These are phyloP conservation scores for Pocota personata DNA, from an alignment of 2,888 invertebrate species.

Conservation along the genomic window DNA sequence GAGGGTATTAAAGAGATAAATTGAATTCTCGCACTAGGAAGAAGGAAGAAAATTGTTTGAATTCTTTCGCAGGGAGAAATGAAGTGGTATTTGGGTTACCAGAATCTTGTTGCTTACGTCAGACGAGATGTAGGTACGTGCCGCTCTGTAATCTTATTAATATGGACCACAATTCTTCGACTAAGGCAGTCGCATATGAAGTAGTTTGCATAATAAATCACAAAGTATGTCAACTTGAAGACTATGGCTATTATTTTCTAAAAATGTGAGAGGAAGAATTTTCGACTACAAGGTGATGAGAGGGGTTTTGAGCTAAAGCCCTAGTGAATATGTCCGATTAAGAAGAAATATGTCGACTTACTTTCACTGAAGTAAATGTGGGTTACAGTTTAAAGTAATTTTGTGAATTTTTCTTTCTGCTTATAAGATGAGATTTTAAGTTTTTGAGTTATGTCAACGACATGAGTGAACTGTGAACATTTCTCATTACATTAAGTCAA, in stretches of 20 bases:
- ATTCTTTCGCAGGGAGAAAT: background rate
- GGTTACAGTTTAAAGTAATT: background rate
- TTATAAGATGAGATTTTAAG: background rate
- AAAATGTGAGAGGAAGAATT: background rate
- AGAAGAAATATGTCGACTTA: background rate
- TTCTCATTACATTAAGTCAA: background rate
- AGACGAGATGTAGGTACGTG: background rate
- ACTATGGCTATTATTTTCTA: background rate
- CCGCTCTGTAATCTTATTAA: constrained; percentile 27
- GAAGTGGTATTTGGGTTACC: constrained; percentile 22
- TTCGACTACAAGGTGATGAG: constrained; percentile 1
- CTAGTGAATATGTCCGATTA: background rate
- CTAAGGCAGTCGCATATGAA: background rate
- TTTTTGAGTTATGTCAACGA: background rate
- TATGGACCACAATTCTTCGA: constrained; percentile 25
- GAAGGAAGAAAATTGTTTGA: background rate
- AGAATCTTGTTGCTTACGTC: constrained; percentile 33
- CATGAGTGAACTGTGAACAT: background rate
- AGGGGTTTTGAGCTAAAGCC: background rate
- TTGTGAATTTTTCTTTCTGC: background rate
- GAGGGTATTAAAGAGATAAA: constrained; percentile 16
- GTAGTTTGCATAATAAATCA: constrained; percentile 51
- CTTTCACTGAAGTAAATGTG: background rate
- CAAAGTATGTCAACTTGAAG: constrained; percentile 36
- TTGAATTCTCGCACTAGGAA: background rate